phyloP scores from a whole-genome alignment of 2,888 invertebrate species.

The Drosophila ochracea region DNA sequence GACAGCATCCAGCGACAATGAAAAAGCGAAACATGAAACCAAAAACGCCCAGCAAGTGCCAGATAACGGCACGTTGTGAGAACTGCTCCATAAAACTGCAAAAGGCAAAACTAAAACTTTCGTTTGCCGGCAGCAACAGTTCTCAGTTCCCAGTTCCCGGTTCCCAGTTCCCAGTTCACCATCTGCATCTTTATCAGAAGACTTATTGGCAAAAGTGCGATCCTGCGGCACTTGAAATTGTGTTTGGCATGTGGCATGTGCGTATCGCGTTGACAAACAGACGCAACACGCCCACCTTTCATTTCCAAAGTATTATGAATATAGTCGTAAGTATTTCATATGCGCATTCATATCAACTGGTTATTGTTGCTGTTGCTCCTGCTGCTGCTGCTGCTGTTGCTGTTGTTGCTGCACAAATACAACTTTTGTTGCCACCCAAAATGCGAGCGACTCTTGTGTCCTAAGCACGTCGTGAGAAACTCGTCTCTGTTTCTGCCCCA shows the following conservation, averaged over 20 bases:
- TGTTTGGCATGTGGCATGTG: conserved; percentile 12
- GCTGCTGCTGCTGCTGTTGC: background rate
- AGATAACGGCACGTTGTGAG: conserved; percentile 73
- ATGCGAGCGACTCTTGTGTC: conserved; percentile 46
- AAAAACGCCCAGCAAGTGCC: conserved; percentile 63
- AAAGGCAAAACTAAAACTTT: conserved; percentile 40
- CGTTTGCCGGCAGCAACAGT: conserved; percentile 36
- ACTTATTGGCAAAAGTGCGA: conserved; percentile 51
- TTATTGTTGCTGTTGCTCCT: conserved; percentile 7
- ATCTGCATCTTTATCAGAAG: conserved; percentile 26
- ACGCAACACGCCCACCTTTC: conserved; percentile 51
- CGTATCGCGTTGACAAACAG: conserved; percentile 40
- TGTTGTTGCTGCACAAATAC: conserved; percentile 43
- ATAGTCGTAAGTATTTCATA: conserved; percentile 39
- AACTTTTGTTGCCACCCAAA: conserved; percentile 61
- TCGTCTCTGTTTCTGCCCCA: conserved; percentile 23
- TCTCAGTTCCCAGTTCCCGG: conserved; percentile 1
- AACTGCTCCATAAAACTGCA: conserved; percentile 43
- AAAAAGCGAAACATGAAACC: conserved; percentile 71
- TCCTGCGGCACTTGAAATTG: conserved; percentile 20
- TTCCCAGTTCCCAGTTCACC: conserved; percentile 1
- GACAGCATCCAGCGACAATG: conserved; percentile 63
- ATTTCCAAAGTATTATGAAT: conserved; percentile 19
- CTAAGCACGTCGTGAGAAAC: conserved; percentile 52
- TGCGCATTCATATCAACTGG: conserved; percentile 30